Conservation (phyloP, 2,113 vertebrate species). For the Pygoscelis antarcticus region DNA sequence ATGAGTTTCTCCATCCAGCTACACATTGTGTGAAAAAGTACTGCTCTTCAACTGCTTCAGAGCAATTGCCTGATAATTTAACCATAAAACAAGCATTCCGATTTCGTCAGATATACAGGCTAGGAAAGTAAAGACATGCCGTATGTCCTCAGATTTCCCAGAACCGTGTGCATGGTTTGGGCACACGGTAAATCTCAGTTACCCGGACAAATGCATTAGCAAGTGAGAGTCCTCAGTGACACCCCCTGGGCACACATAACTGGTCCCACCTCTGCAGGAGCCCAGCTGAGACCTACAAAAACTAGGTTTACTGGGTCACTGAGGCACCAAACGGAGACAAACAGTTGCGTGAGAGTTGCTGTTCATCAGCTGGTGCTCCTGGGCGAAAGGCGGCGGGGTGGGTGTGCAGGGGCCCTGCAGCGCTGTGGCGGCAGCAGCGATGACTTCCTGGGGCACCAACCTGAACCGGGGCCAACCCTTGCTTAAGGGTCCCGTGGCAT, state of each 20-base stretch:
- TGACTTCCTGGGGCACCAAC: background rate
- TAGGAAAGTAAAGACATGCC: background rate
- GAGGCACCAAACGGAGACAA: background rate
- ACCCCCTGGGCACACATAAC: background rate
- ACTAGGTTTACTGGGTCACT: rapidly evolving
- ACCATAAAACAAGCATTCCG: background rate
- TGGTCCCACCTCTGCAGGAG: background rate
- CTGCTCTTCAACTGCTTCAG: background rate
- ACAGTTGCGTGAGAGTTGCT: rapidly evolving
- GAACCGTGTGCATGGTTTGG: rapidly evolving
- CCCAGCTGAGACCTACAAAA: background rate
- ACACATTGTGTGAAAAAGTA: background rate
- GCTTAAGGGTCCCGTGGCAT: rapidly evolving
- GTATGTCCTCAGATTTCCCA: background rate
- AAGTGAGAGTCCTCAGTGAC: background rate
- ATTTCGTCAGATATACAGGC: background rate
- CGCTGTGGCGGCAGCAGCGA: rapidly evolving
- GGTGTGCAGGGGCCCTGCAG: background rate
- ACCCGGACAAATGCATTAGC: background rate
- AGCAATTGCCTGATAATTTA: background rate
- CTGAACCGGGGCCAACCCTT: background rate
- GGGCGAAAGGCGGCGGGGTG: background rate
- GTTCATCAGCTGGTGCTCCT: rapidly evolving
- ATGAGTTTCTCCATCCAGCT: background rate
- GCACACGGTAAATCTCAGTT: background rate